Evolutionary conservation across 2,888 invertebrate species (phyloP), one percentile per base, ranked within the genome.

Genomic region (Camptogramma bilineatum): DNA sequence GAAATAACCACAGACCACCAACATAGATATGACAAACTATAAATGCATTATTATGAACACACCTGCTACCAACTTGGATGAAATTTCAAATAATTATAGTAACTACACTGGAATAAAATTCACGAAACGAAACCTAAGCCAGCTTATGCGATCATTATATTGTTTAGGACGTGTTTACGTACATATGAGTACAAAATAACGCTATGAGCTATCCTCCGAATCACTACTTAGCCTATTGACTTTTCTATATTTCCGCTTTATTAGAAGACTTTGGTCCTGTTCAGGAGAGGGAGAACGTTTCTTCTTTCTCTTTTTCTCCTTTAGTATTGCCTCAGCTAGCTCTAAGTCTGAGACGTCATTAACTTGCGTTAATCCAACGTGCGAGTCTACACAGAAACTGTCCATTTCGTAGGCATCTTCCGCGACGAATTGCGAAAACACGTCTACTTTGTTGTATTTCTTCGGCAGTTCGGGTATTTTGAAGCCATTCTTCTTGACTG

Each of bases 321-420:
- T 80, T 82, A 94, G 87, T 44, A 94, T 82, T 65, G 94, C 93
- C 84, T 96, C 96, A 0, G 96, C 95, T 52, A 94, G 79, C 78
- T 96, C 96, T 66, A 96, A 83, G 68, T 94, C 93, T 0, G 90
- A 95, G 74, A 92, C 84, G 73, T 94, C 93, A 51, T 86, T 84
- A 0, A 73, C 86, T 84, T 88, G 90, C 48, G 87, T 90, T 58
- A 88, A 80, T 57, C 88, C 94, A 31, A 94, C 94, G 75, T 95
- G 95, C 19, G 94, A 94, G 56, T 94, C 93, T 0, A 95, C 94
- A 78, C 95, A 95, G 81, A 96, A 95, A 50, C 95, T 95, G 78
- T 95, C 95, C 84, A 93, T 85, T 79, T 95, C 95, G 69, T 94
- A 94, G 4, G 81, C 74, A 60, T 95, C 94, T 51, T 91, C 87